Evolutionary conservation across 2,888 invertebrate species (phyloP).

Genomic region (Nephrotoma appendiculata): DNA sequence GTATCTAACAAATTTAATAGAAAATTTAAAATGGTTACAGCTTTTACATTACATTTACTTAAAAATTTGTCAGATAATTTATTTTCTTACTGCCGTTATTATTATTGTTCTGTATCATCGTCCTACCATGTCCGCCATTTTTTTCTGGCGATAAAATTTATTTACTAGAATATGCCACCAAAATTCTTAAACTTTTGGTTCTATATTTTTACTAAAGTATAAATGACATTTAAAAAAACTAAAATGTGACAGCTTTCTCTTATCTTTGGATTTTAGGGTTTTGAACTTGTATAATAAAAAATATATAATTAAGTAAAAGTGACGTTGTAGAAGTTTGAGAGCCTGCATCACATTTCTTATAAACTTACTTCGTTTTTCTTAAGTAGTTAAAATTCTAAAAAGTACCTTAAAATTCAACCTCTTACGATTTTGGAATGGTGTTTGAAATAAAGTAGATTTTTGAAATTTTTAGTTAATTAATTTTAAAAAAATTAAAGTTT

Average conservation of each 20-base stretch:
- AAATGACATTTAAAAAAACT: background rate
- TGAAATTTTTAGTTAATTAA: no score
- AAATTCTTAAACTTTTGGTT: background rate
- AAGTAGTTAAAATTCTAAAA: no score
- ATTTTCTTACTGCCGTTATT: background rate
- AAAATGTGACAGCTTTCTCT: background rate
- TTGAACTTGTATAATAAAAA: no score
- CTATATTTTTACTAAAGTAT: background rate
- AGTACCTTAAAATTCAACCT: no score
- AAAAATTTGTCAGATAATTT: background rate
- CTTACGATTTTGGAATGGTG: no score
- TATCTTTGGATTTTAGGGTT: no score
- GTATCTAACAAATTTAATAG: background rate
- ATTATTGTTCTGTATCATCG: background rate
- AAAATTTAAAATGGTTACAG: background rate
- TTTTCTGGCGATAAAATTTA: background rate
- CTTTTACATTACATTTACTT: background rate
- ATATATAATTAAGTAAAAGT: no score
- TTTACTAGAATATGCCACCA: background rate
- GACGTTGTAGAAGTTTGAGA: no score
- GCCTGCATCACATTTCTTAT: no score
- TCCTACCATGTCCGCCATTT: background rate
- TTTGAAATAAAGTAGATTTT: no score
- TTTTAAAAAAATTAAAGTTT: no score
- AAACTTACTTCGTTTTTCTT: no score